Evolutionary conservation across 2,888 invertebrate species (phyloP), one percentile per base, ranked within the genome.

Genomic region (Hipparchia sbordonii): DNA sequence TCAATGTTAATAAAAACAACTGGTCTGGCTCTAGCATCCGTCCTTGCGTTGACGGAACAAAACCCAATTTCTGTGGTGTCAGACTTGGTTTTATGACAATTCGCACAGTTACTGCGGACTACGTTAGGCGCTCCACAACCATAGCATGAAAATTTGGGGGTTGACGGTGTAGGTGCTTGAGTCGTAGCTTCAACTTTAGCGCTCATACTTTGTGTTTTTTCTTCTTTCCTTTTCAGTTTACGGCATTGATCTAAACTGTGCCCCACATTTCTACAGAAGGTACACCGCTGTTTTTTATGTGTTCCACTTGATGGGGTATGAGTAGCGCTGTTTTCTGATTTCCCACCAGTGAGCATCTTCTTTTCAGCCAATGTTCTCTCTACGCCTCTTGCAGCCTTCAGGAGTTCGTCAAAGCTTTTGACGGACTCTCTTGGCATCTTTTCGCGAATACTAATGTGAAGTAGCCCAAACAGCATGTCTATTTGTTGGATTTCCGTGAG

Each of bases 61-160:
- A 75, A 76, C 4, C 74, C 66, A 8, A 39, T 39, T 39, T 39
- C 39, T 39, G 39, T 71, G 33, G 52, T 66, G 1, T 39, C 33
- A 2, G 2, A 2, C 46, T 74, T 76, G 3, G 45, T 75, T 1
- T 67, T 65, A 8, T 51, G 56, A 51, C 74, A 77, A 12, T 75
- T 74, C 72, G 62, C 9, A 72, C 73, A 9, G 13, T 56, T 56
- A 56, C 56, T 56, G 13, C 56, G 56, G n/a, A 56, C 56, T 56
- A 75, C 73, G 6, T 72, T 72, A 3, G 78, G 77, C 0, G 72
- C 60, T 23, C 78, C 76, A 57, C 78, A 78, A 12, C 76, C 76
- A 39, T 78, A 78, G 39, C 78, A 76, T 0, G 48, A 59, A 46
- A 72, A 72, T 10, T 68, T 73, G 0, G 77, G 70, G 6, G 57